A percentile compares a stretch with the other conserved stretches of the same genome.
Evolutionary conservation across 2,797 vertebrate species (phyloP).

Genomic region (Chaenodraco wilsoni): DNA sequence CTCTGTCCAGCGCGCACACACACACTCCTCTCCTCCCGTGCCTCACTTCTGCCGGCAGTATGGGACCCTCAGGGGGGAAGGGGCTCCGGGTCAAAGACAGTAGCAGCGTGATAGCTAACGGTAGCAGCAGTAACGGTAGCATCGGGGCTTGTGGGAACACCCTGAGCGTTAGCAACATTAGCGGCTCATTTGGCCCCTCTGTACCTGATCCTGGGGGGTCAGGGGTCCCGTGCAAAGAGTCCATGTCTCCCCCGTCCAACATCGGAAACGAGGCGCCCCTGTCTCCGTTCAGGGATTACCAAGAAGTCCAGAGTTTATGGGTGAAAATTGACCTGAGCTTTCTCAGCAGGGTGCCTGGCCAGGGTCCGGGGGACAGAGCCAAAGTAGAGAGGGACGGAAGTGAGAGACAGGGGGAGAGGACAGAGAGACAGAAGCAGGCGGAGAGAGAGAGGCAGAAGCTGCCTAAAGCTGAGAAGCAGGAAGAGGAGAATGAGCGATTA

Average conservation of each 20-base stretch:
- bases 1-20: conserved; percentile 56
- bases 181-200: conserved; percentile 84
- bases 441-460: conserved; percentile 59
- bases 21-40: conserved; percentile 60
- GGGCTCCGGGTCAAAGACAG: conserved; percentile 71
- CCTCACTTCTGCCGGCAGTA: conserved; percentile 34
- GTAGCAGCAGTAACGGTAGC: conserved; percentile 59
- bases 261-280: conserved; percentile 86
- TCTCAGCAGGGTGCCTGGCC: conserved; percentile 90
- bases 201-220: conserved; percentile 87
- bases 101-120: conserved; percentile 45
- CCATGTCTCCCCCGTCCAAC: conserved; percentile 81
- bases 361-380: conserved; percentile 65
- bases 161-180: conserved; percentile 87
- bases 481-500: conserved; percentile 66
- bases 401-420: conserved; percentile 46
- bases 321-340: conserved; percentile 95
- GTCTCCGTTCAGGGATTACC: conserved; percentile 89
- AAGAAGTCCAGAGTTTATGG: conserved; percentile 92
- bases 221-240: conserved; percentile 83
- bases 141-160: conserved; percentile 66
- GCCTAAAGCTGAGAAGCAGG: conserved; percentile 63
- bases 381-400: conserved; percentile 50
- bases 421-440: conserved; percentile 57
- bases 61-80: conserved; percentile 66